These are phyloP conservation scores for Hydrotaea cyrtoneurina DNA, from an alignment of 2,888 invertebrate species.

Conservation along the genomic window DNA sequence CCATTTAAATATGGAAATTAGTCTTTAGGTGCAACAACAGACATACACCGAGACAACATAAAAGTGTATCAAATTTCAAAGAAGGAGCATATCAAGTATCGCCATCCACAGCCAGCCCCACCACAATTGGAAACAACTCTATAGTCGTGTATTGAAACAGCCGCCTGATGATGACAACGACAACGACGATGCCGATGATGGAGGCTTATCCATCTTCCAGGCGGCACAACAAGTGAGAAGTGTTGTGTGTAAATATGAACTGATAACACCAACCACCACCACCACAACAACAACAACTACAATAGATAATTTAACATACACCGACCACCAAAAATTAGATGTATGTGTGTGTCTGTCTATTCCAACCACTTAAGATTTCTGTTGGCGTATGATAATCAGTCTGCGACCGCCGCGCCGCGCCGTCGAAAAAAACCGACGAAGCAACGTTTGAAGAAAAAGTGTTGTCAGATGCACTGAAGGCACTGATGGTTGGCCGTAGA, in stretches of 20 bases:
- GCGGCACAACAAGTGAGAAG: conserved; percentile 57
- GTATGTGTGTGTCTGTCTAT: not conserved
- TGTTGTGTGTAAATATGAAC: conserved; percentile 23
- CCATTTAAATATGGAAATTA: conserved; percentile 69
- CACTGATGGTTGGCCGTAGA: conserved; percentile 13
- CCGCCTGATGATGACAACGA: not conserved
- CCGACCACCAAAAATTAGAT: conserved; percentile 10
- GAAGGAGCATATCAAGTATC: conserved; percentile 2
- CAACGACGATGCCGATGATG: not conserved
- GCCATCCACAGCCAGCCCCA: not conserved
- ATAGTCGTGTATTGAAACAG: conserved; percentile 15
- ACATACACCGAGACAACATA: conserved; percentile 48
- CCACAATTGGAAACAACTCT: conserved; percentile 32
- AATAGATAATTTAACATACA: not conserved
- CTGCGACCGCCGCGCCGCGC: not conserved
- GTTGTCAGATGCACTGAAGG: conserved; percentile 27
- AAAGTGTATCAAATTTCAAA: conserved; percentile 36
- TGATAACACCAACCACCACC: conserved; percentile 13
- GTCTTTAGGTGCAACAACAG: conserved; percentile 55
- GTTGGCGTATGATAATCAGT: conserved; percentile 13
- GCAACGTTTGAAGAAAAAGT: not conserved
- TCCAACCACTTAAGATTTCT: conserved; percentile 26
- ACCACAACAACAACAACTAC: no score
- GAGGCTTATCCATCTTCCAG: not conserved
- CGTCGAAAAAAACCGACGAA: not conserved